phyloP scores from a whole-genome alignment of 92 coral and sea anemone genomes.

The Anthopleura xanthogrammica region DNA sequence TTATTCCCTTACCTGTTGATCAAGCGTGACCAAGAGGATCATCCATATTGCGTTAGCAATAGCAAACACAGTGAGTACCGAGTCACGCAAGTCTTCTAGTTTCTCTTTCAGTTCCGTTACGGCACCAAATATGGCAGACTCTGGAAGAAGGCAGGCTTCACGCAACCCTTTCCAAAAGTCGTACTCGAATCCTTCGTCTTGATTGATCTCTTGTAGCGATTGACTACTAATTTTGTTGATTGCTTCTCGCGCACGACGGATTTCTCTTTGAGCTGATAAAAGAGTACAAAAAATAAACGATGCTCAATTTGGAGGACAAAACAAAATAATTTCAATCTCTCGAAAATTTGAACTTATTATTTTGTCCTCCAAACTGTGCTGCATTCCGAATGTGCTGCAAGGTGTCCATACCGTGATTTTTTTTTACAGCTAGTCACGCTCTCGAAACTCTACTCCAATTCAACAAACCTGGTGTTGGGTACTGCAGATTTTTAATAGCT shows the following conservation, averaged over 20 bases:
- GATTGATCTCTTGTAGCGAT: conserved; percentile 59
- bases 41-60: conserved; percentile 80
- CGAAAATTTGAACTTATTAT: no score
- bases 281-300: no score
- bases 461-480: conserved; percentile 75
- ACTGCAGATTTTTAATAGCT: conserved; percentile 87
- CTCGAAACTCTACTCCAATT: no score
- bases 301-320: no score
- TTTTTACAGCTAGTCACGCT: no score
- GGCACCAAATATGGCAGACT: conserved; percentile 91
- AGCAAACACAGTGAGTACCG: conserved; percentile 49
- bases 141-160: conserved; percentile 81
- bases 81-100: conserved; percentile 86
- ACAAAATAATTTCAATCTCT: no score
- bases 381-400: no score
- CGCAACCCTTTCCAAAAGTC: conserved; percentile 86
- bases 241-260: conserved; percentile 71
- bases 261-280: conserved; percentile 68
- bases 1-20: conserved; percentile 20
- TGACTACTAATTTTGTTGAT: conserved; percentile 44
- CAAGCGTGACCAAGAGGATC: conserved; percentile 54
- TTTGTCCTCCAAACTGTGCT: no score
- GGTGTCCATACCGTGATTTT: no score
- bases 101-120: conserved; percentile 86
- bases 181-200: conserved; percentile 68